Conservation (phyloP, 2,888 invertebrate species). For the Athalia circularis region DNA sequence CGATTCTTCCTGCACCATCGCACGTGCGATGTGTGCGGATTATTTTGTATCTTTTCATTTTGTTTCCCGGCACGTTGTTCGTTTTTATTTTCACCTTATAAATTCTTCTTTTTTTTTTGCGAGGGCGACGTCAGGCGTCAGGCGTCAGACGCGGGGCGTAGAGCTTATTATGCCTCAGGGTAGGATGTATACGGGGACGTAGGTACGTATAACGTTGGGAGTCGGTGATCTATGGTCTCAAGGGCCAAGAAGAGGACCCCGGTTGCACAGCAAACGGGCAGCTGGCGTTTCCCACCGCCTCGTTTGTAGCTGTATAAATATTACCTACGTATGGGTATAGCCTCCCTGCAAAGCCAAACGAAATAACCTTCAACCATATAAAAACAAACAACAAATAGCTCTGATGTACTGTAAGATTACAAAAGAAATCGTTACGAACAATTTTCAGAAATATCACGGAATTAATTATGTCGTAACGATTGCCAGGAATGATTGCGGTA, state of each 20-base stretch:
- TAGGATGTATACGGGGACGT: background rate
- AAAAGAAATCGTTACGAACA: too few relatives aligned
- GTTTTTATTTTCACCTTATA: background rate
- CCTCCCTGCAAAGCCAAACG: too few relatives aligned
- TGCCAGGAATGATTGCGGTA: too few relatives aligned
- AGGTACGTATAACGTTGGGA: too few relatives aligned
- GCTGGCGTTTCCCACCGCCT: conserved; percentile 43
- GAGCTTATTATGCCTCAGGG: conserved; percentile 22
- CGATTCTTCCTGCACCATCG: background rate
- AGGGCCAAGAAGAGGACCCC: conserved; percentile 4
- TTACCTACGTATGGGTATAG: too few relatives aligned
- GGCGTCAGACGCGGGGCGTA: conserved; percentile 32
- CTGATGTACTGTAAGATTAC: too few relatives aligned
- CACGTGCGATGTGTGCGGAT: background rate
- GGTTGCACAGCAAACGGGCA: background rate
- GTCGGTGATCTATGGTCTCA: conserved; percentile 37
- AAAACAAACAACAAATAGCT: too few relatives aligned
- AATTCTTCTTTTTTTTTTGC: conserved; percentile 10
- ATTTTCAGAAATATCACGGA: too few relatives aligned
- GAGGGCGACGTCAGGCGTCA: conserved; percentile 27
- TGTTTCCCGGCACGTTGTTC: background rate
- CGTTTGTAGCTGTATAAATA: background rate
- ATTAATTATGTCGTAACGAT: too few relatives aligned
- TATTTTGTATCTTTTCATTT: background rate
- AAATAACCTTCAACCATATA: too few relatives aligned